These are phyloP conservation scores for Aphidius ervi DNA, from an alignment of 1,140 invertebrate genomes.

Conservation along the genomic window DNA sequence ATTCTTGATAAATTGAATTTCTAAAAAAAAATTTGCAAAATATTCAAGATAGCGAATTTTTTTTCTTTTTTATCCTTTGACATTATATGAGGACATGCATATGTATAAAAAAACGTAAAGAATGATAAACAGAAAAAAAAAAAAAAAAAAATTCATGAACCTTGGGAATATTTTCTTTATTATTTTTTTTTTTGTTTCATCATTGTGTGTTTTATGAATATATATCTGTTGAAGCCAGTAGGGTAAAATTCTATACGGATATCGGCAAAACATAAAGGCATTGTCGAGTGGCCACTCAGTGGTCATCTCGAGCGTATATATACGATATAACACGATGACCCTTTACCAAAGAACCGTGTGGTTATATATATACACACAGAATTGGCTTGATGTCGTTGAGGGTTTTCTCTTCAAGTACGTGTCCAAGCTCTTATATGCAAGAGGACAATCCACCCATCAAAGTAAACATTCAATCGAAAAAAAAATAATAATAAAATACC, in stretches of 20 bases:
- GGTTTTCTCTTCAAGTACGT: slow-evolving; percentile 18
- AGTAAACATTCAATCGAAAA: slow-evolving; percentile 7
- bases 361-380: background rate
- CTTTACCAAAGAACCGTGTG: slow-evolving; percentile 9
- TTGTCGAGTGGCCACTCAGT: slow-evolving; percentile 20
- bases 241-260: background rate
- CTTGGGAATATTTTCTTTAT: slow-evolving; percentile 1
- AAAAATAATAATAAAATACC: background rate
- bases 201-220: background rate
- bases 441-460: background rate
- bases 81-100: background rate
- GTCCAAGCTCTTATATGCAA: slow-evolving; percentile 6
- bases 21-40: too few relatives aligned
- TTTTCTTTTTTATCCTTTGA: too few relatives aligned
- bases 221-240: too few relatives aligned
- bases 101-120: background rate
- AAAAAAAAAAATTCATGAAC: slow-evolving; percentile 1
- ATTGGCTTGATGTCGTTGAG: background rate
- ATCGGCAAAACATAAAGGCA: slow-evolving; percentile 25
- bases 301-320: slow-evolving; percentile 9
- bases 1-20: too few relatives aligned
- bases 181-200: background rate
- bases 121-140: background rate
- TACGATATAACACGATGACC: slow-evolving; percentile 21
- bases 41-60: too few relatives aligned